These are phyloP conservation scores for Sarcophilus harrisii DNA, from an alignment of 2,797 vertebrate genomes.

Conservation along the genomic window DNA sequence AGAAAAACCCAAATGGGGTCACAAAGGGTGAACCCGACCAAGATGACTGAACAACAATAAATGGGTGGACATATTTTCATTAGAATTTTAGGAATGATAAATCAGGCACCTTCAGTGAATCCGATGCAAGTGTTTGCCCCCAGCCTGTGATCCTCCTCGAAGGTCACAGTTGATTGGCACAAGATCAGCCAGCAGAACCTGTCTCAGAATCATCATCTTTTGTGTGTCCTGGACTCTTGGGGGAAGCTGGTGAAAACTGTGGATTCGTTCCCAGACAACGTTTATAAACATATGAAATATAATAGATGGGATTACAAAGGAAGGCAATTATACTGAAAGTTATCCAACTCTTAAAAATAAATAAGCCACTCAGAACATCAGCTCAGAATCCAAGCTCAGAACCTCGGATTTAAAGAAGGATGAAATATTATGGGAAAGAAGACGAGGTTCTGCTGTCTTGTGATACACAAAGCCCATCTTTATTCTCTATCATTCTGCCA, in stretches of 20 bases:
- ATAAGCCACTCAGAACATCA: background rate
- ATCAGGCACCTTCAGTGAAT: background rate
- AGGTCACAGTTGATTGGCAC: background rate
- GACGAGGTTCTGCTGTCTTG: background rate
- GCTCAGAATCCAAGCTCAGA: background rate
- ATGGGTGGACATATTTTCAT: background rate
- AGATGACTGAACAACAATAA: background rate
- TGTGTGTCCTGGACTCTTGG: background rate
- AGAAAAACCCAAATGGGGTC: background rate
- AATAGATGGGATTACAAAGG: background rate
- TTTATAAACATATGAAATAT: background rate
- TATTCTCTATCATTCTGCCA: background rate
- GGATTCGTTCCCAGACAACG: background rate
- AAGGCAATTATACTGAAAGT: background rate
- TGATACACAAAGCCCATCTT: background rate
- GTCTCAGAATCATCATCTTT: background rate
- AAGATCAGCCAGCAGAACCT: background rate
- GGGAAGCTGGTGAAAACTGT: background rate
- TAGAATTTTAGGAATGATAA: background rate
- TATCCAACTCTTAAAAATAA: background rate
- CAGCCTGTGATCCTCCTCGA: background rate
- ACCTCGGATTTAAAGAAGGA: background rate
- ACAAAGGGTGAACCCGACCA: background rate
- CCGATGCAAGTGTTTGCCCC: background rate
- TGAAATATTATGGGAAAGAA: background rate